Conservation (phyloP, 1,140 invertebrate species). For the Rhynchophorus ferrugineus region DNA sequence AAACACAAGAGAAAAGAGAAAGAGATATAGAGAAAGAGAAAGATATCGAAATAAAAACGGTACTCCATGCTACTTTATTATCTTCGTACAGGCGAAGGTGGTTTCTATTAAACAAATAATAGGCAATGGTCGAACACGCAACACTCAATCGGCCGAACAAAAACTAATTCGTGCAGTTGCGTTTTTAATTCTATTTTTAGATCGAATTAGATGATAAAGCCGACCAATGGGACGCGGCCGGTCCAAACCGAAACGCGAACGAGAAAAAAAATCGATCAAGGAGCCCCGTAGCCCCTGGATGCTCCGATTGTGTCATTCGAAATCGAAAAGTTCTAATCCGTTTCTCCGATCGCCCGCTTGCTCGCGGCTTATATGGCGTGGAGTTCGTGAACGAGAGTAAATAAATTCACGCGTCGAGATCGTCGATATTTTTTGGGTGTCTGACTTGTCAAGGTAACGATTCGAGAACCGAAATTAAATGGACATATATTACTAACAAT, state of each 20-base stretch:
- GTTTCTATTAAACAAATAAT: neutral
- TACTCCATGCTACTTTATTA: neutral
- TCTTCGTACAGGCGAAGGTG: neutral
- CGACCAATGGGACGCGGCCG: neutral
- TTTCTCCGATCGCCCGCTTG: no score
- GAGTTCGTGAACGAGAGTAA: neutral
- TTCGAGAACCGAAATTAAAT: no score
- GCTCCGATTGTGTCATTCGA: neutral
- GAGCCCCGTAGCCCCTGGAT: neutral
- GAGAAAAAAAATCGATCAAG: neutral
- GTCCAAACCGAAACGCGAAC: no score
- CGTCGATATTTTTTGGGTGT: no score
- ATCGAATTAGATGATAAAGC: neutral
- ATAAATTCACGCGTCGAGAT: no score
- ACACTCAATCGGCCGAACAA: neutral
- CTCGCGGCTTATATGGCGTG: no score
- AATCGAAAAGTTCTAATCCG: no score
- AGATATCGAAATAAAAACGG: no score
- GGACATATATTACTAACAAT: no score
- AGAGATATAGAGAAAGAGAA: no score
- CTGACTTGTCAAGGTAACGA: no score
- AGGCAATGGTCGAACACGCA: slow-evolving; percentile 1
- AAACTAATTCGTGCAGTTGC: neutral
- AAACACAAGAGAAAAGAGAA: no score
- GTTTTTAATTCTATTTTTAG: slow-evolving; percentile 3